Percentiles rank a stretch among this genome's conserved stretches.
Conservation (phyloP, 2,797 vertebrate genomes). For the Tiaroga cobitis region DNA sequence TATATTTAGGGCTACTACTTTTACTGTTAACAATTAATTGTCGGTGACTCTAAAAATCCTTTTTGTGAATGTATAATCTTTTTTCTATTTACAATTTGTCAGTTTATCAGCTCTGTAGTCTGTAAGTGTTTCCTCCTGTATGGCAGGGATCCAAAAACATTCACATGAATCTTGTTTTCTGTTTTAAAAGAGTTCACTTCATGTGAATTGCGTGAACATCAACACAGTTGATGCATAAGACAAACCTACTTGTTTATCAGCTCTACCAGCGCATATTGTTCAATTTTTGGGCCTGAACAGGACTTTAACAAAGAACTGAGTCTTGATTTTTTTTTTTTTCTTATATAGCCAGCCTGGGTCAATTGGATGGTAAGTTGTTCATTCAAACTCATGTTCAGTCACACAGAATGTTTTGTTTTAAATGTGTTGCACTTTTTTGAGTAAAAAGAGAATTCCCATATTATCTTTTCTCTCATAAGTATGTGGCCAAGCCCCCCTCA, state of each 20-base stretch:
- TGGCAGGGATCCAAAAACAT: neutral
- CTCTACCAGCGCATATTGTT: neutral
- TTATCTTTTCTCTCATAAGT: conserved; percentile 52
- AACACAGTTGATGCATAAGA: too few relatives aligned
- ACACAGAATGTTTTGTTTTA: neutral
- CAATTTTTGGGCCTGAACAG: neutral
- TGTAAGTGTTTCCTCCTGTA: neutral
- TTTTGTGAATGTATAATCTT: neutral
- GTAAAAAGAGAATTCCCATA: neutral
- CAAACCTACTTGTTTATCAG: too few relatives aligned
- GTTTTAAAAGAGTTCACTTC: neutral
- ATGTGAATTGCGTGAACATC: neutral
- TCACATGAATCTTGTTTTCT: neutral
- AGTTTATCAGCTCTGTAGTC: neutral
- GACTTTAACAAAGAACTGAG: neutral
- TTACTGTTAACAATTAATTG: neutral
- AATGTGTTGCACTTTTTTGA: neutral
- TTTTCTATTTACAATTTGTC: neutral
- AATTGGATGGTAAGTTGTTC: conserved; percentile 49
- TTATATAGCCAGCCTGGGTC: conserved; percentile 39
- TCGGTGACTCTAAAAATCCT: neutral
- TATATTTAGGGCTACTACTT: neutral
- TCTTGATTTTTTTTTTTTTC: neutral
- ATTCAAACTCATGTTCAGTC: neutral
- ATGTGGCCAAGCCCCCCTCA: conserved; percentile 65